These are phyloP conservation scores for Fragum sueziense DNA, from an alignment of 2,888 invertebrate species.

Conservation along the genomic window DNA sequence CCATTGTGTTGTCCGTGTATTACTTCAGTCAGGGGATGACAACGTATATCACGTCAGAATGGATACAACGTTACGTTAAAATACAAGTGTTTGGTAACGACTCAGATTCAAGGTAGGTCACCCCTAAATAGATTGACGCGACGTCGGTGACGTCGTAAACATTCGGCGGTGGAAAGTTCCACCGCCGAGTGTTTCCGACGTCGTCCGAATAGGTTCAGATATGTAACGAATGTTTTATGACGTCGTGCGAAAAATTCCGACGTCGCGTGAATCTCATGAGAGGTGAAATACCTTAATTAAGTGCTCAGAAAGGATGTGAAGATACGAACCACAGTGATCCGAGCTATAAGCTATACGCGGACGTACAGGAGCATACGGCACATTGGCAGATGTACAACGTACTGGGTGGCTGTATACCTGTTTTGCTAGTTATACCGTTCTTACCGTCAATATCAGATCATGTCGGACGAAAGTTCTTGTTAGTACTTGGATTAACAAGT, in stretches of 20 bases:
- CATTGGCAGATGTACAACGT: conserved; percentile 42
- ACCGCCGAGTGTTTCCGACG: too few species aligned
- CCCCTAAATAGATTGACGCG: too few species aligned
- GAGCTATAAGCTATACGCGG: conserved; percentile 19
- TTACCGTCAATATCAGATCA: conserved; percentile 56
- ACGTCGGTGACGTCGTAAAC: too few species aligned
- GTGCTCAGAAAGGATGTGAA: conserved; percentile 7
- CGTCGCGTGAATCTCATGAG: too few species aligned
- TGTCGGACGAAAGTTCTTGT: conserved; percentile 59
- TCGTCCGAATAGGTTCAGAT: too few species aligned
- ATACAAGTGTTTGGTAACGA: conserved; percentile 4
- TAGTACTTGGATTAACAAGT: conserved; percentile 45
- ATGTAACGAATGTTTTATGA: too few species aligned
- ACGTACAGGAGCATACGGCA: conserved; percentile 42
- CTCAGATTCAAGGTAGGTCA: too few species aligned
- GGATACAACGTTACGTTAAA: conserved; percentile 34
- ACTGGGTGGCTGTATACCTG: conserved; percentile 38
- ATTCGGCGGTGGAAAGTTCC: too few species aligned
- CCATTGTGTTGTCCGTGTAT: conserved; percentile 3
- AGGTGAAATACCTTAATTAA: too few species aligned
- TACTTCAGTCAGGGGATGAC: conserved; percentile 17
- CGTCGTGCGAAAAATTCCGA: too few species aligned
- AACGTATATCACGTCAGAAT: conserved; percentile 25
- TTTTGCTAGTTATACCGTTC: conserved; percentile 22
- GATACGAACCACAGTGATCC: conserved; percentile 22